Conservation (phyloP, 2,113 vertebrate species). For the Serilophus lunatus region DNA sequence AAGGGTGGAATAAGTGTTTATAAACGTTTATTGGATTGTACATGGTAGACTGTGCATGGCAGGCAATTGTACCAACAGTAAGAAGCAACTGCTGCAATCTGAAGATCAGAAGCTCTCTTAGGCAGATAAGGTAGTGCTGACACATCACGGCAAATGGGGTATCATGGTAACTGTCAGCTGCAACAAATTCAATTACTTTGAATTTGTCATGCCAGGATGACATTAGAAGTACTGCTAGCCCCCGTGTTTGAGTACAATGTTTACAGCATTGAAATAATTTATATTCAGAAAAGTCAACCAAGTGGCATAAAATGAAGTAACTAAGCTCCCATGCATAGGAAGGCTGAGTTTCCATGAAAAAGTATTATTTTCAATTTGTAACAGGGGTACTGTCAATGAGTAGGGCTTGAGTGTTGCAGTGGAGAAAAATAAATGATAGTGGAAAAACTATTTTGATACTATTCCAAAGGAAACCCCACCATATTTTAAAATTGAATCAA, state of each 20-base stretch:
- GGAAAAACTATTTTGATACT: background rate
- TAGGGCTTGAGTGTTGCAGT: background rate
- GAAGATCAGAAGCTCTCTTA: background rate
- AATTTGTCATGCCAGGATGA: background rate
- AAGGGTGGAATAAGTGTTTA: background rate
- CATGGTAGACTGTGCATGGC: background rate
- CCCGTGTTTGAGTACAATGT: background rate
- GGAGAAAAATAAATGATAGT: background rate
- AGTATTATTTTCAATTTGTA: background rate
- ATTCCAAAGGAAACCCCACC: background rate
- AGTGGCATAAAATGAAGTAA: background rate
- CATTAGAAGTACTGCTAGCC: background rate
- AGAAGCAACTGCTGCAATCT: background rate
- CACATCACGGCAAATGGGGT: background rate
- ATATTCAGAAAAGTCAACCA: background rate
- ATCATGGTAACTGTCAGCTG: background rate
- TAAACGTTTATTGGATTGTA: background rate
- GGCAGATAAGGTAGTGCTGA: background rate
- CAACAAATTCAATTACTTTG: background rate
- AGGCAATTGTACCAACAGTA: background rate
- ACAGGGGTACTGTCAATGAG: background rate
- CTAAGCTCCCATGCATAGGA: background rate
- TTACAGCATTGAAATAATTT: background rate
- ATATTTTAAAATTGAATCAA: background rate
- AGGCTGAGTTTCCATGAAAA: background rate